These are phyloP conservation scores for Esperia sulphurella DNA, from an alignment of 2,888 invertebrate species.

Conservation along the genomic window DNA sequence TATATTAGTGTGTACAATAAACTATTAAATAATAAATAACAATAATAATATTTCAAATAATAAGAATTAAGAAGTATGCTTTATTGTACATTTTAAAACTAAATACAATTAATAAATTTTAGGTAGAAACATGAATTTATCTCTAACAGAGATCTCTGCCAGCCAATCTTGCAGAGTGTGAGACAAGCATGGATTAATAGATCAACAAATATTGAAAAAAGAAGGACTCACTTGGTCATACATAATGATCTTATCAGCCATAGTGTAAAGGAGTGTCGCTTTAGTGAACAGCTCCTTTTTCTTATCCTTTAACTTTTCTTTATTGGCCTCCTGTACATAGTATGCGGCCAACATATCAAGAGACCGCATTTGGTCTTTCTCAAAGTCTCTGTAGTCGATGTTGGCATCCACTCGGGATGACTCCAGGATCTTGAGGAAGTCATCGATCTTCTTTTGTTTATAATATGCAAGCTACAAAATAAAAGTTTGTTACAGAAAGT, in stretches of 20 bases:
- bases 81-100: too few relatives aligned
- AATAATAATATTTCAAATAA: too few relatives aligned
- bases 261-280: slow-evolving; percentile 97
- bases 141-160: too few relatives aligned
- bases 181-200: too few relatives aligned
- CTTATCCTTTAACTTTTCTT: slow-evolving; percentile 96
- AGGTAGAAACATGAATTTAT: too few relatives aligned
- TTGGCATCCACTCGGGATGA: slow-evolving; percentile 91
- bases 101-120: too few relatives aligned
- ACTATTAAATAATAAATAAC: too few relatives aligned
- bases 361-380: slow-evolving; percentile 98
- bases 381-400: slow-evolving; percentile 92
- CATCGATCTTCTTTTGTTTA: slow-evolving; percentile 93
- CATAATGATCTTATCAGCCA: slow-evolving; percentile 99
- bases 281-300: slow-evolving; percentile 96
- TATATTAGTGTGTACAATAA: too few relatives aligned
- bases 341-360: slow-evolving; percentile 98
- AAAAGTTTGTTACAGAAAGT: too few relatives aligned
- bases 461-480: slow-evolving; percentile 94
- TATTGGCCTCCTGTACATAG: slow-evolving; percentile 97
- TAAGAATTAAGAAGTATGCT: too few relatives aligned
- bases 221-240: slow-evolving; percentile 91
- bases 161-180: too few relatives aligned
- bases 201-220: neutral
- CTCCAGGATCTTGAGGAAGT: slow-evolving; percentile 97